Conservation (phyloP, 1,140 invertebrate genomes). For the Lamellibrachia luymesi region DNA sequence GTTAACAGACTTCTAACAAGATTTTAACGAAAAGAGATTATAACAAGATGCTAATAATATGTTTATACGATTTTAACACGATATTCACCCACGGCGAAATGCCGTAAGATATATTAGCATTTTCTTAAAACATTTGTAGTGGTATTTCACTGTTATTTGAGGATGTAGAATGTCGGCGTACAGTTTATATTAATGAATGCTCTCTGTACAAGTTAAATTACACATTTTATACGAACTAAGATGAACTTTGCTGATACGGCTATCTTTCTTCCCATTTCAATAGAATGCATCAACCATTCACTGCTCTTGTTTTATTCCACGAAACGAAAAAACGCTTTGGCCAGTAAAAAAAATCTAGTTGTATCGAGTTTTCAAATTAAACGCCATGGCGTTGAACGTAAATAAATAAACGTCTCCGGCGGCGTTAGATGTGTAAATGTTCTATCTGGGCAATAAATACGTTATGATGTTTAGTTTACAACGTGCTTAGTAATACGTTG, state of each 20-base stretch:
- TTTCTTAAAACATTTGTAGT: background rate
- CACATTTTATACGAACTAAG: background rate
- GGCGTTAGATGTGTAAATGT: background rate
- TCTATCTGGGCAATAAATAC: too few species aligned
- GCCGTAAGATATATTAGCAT: background rate
- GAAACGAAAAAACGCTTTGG: background rate
- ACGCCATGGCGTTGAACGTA: background rate
- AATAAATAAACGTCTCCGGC: background rate
- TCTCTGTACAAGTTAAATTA: background rate
- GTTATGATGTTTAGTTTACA: too few species aligned
- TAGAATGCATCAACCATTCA: background rate
- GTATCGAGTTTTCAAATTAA: background rate
- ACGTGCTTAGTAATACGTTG: too few species aligned
- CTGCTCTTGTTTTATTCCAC: background rate
- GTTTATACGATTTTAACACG: background rate
- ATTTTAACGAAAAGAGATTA: too few species aligned
- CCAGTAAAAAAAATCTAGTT: too few species aligned
- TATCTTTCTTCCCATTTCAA: background rate
- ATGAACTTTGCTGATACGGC: background rate
- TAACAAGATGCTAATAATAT: too few species aligned
- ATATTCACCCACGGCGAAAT: background rate
- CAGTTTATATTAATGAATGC: background rate
- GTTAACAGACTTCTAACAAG: too few species aligned
- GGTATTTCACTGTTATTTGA: background rate
- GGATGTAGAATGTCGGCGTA: background rate